Evolutionary conservation across 2,113 vertebrate species (phyloP).

Genomic region (Actinemys pallida): DNA sequence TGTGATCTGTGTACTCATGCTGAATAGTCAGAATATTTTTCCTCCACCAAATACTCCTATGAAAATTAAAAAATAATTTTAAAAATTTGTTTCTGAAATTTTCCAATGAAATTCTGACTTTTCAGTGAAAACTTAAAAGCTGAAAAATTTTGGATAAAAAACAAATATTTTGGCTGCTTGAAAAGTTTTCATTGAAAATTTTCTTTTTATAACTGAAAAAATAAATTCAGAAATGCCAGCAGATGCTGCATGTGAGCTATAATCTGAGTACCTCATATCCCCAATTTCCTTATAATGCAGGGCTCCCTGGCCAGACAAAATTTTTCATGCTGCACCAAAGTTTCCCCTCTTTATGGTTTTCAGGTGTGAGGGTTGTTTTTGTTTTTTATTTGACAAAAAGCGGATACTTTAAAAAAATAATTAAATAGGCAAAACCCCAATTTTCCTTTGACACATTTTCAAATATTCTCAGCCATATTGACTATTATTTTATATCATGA

Average conservation of each 20-base stretch:
- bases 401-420: neutral
- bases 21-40: neutral
- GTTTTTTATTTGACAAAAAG: neutral
- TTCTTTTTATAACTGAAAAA: neutral
- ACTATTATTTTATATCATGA: neutral
- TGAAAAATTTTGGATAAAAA: neutral
- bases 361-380: neutral
- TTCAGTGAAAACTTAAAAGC: neutral
- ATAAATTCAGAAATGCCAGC: neutral
- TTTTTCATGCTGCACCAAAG: too few species aligned
- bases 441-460: neutral
- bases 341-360: neutral
- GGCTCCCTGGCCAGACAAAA: neutral
- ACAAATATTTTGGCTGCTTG: neutral
- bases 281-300: neutral
- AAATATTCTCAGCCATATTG: neutral
- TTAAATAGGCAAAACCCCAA: neutral
- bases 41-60: neutral
- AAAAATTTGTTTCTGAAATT: neutral
- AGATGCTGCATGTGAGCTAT: neutral
- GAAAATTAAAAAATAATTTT: neutral
- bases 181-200: neutral
- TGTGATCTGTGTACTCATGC: neutral
- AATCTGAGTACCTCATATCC: neutral
- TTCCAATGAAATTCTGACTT: neutral